Evolutionary conservation across 1,140 invertebrate species (phyloP).

Genomic region (Drosophila melanica): DNA sequence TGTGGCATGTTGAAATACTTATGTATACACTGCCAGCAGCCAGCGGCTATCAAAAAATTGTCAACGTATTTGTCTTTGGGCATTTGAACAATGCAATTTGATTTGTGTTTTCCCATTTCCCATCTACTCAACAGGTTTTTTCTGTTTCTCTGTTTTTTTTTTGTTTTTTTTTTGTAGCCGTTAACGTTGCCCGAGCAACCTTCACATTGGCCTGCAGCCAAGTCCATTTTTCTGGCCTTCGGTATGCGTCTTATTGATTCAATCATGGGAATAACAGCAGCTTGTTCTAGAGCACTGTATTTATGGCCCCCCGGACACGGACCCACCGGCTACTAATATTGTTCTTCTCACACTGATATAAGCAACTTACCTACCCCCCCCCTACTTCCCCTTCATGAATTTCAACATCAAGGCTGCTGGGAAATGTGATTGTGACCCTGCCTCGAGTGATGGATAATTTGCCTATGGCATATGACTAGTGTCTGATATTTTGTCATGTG

Average conservation of each 20-base stretch:
- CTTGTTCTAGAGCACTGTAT: constrained; percentile 24
- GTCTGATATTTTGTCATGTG: constrained; percentile 43
- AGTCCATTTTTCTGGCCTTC: constrained; percentile 24
- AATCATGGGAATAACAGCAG: constrained; percentile 73
- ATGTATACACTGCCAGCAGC: neutral
- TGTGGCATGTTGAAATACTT: constrained; percentile 10
- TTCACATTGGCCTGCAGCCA: constrained; percentile 49
- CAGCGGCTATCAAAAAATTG: constrained; percentile 21
- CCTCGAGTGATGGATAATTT: constrained; percentile 60
- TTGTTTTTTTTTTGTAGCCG: neutral
- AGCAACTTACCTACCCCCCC: neutral
- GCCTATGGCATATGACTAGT: constrained; percentile 40
- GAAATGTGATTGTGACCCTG: constrained; percentile 39
- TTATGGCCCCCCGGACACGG: constrained; percentile 5
- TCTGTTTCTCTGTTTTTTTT: neutral
- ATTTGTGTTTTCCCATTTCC: constrained; percentile 14
- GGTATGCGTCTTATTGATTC: constrained; percentile 67
- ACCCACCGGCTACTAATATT: constrained; percentile 17
- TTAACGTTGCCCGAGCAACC: constrained; percentile 28
- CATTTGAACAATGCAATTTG: constrained; percentile 32
- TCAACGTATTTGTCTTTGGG: constrained; percentile 30
- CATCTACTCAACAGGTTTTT: constrained; percentile 63
- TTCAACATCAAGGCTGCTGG: constrained; percentile 60
- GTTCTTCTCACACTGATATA: neutral
- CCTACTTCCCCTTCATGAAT: constrained; percentile 3